Percentiles rank a stretch among this genome's conserved stretches.
These are phyloP conservation scores for Leptatherina wallacei DNA, from an alignment of 2,797 vertebrate species.

Conservation along the genomic window DNA sequence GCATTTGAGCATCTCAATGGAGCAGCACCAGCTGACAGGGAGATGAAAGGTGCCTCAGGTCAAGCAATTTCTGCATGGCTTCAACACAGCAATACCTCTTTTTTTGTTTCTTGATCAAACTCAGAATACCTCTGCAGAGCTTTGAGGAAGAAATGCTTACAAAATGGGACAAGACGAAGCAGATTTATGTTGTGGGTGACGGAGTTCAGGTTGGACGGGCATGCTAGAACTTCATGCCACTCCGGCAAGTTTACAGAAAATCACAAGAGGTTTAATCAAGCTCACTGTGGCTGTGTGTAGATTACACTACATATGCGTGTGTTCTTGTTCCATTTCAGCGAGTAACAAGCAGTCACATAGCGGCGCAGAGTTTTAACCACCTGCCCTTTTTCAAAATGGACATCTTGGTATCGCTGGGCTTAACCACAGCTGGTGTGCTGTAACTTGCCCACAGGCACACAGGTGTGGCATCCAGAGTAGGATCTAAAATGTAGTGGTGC, in stretches of 20 bases:
- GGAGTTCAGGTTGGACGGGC: constrained; percentile 54
- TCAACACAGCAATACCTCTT: constrained; percentile 51
- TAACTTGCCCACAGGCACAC: constrained; percentile 50
- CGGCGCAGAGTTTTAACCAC: constrained; percentile 50
- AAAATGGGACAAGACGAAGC: constrained; percentile 49
- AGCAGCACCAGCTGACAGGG: constrained; percentile 63
- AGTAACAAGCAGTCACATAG: constrained; percentile 41
- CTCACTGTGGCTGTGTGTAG: constrained; percentile 20
- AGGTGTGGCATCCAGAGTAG: constrained; percentile 52
- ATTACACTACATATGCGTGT: constrained; percentile 23
- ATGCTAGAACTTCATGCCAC: constrained; percentile 49
- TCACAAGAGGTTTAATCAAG: constrained; percentile 58
- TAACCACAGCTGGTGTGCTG: constrained; percentile 42
- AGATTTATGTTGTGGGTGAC: constrained; percentile 54
- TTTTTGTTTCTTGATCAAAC: constrained; percentile 62
- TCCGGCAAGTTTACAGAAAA: constrained; percentile 30
- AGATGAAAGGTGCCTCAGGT: constrained; percentile 66
- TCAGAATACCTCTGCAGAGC: constrained; percentile 27
- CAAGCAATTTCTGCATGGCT: constrained; percentile 60
- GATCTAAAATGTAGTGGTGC: constrained; percentile 23
- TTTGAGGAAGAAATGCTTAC: constrained; percentile 66
- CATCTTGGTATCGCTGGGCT: constrained; percentile 23
- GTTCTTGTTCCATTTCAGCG: constrained; percentile 42
- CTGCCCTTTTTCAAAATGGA: constrained; percentile 55
- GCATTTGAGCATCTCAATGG: constrained; percentile 57